Base-by-base conservation (phyloP, 2,888 invertebrate species). In the Oscheius sp. region DNA sequence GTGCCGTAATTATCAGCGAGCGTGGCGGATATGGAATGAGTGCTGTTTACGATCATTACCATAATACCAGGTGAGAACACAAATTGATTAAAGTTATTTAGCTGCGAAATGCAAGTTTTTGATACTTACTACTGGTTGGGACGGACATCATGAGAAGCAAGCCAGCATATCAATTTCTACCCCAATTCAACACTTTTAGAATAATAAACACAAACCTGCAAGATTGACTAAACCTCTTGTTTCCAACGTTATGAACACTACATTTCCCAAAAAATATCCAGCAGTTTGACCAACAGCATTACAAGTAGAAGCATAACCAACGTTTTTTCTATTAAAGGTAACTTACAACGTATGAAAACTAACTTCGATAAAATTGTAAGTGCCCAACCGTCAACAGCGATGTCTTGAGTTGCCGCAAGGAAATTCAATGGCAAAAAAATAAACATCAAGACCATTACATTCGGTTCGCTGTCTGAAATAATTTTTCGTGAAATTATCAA, bases 321-420 rank as follows among this genome's bases (percentile, higher is more conserved):
- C 95, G 88, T 98, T 98, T 81, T 91, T 90, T 80, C 93, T 93
- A 86, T 50, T 89, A 89, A n/a, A 64, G 17, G 20, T n/a, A 32
- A 54, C 14, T 65, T 22, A 26, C 36, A 38, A 32, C 12, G 38
- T 28, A 45, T 28, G 24, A 5, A 57, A 38, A 41, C n/a, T 70
- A 86, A 94, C 91, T 94, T 92, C 85, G 94, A 93, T 1, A 98
- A 89, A 95, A 99, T 98, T 0, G 97, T 98, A 12, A 99, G 89
- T 0, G 98, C 98, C 98, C 98, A 99, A 24, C 98, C 98, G 89
- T 99, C 98, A 0, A 99, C 97, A 17, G 95, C 97, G 84, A 98
- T 96, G 87, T 99, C 98, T 89, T 99, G 98, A 1, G 98, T 98
- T 1, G 98, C 97, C 4, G 97, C 97, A 81, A 99, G 89, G 85